Percentiles rank a stretch among this genome's conserved stretches.
phyloP scores from a whole-genome alignment of 37 sponge, comb jelly and placozoan genomes.

The Beroe ovata region DNA sequence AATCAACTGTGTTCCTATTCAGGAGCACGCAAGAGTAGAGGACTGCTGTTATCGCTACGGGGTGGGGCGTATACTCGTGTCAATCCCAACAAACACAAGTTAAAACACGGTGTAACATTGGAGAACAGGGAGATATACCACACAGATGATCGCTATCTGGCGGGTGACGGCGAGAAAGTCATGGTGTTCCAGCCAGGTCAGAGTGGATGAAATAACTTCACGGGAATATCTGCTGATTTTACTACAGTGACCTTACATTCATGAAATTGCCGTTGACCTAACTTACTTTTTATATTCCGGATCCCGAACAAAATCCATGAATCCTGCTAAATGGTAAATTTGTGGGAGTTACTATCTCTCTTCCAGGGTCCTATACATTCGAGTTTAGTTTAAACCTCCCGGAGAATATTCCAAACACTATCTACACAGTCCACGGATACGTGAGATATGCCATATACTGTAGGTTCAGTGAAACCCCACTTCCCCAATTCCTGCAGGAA shows the following conservation, averaged over 20 bases:
- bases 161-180: constrained; percentile 15
- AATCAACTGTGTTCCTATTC: background rate
- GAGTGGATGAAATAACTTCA: no score
- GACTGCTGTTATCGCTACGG: constrained; percentile 6
- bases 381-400: constrained; percentile 26
- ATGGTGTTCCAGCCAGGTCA: constrained; percentile 35
- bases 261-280: no score
- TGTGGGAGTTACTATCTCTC: background rate
- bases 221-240: no score
- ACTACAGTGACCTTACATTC: no score
- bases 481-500: constrained; percentile 26
- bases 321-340: background rate
- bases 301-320: background rate
- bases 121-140: constrained; percentile 37
- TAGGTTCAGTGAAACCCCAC: constrained; percentile 23
- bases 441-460: constrained; percentile 47
- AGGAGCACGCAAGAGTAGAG: background rate
- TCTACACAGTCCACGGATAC: constrained; percentile 39
- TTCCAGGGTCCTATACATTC: constrained; percentile 49
- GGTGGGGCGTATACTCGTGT: constrained; percentile 38
- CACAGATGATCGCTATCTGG: background rate
- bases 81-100: background rate
- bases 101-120: background rate
- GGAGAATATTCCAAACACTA: constrained; percentile 46
- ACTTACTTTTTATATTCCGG: background rate